phyloP scores from a whole-genome alignment of 92 coral and sea anemone genomes.

The Zoanthus solanderi region DNA sequence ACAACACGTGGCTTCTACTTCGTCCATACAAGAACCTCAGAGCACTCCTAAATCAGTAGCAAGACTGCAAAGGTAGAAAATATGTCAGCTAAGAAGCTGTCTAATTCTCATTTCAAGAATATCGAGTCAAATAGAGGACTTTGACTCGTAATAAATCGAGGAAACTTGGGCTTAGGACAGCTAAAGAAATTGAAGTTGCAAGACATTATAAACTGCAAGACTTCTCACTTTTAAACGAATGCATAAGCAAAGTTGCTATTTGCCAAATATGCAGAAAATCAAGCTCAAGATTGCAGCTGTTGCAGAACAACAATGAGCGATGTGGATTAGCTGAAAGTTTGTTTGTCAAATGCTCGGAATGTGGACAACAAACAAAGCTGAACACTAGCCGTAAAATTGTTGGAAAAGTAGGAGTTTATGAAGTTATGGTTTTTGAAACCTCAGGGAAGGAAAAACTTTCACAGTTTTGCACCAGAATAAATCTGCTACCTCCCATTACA shows the following conservation, averaged over 20 bases:
- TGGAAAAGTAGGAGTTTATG: constrained; percentile 8
- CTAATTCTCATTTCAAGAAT: constrained; percentile 4
- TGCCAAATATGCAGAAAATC: constrained; percentile 12
- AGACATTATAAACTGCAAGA: constrained; percentile 19
- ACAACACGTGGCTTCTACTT: constrained; percentile 8
- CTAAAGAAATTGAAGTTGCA: constrained; percentile 26
- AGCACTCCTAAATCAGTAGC: constrained; percentile 28
- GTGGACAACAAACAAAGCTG: constrained; percentile 20
- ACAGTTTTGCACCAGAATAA: constrained; percentile 18
- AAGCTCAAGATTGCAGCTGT: constrained; percentile 20
- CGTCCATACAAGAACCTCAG: neutral
- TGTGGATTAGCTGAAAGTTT: constrained; percentile 19
- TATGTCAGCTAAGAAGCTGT: constrained; percentile 17
- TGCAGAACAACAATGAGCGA: constrained; percentile 22
- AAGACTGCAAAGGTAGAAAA: constrained; percentile 7
- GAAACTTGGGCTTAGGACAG: constrained; percentile 15
- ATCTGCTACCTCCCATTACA: constrained; percentile 8
- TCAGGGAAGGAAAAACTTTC: constrained; percentile 17
- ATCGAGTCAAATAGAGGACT: neutral
- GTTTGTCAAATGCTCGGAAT: constrained; percentile 12
- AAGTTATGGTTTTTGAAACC: constrained; percentile 12
- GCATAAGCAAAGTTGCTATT: constrained; percentile 30
- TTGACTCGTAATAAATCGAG: constrained; percentile 9
- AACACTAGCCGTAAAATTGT: neutral
- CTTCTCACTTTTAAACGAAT: neutral